A percentile compares a stretch with the other conserved stretches of the same genome.
These are phyloP conservation scores for Dryas iulia DNA, from an alignment of 1,140 invertebrate species.

Conservation along the genomic window DNA sequence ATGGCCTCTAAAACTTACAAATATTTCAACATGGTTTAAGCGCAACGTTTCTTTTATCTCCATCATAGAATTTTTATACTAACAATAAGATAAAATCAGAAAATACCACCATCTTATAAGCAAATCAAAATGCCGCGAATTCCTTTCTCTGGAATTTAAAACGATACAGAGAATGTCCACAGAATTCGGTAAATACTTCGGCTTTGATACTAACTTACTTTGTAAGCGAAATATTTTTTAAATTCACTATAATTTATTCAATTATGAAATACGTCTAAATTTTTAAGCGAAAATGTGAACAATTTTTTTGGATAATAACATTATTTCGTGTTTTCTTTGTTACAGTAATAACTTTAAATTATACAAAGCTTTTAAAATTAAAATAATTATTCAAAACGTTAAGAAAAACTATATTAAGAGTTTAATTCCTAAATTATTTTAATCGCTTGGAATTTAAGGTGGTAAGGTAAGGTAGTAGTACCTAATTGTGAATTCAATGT, in stretches of 20 bases:
- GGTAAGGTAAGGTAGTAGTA: too few species aligned
- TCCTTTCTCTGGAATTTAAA: not conserved
- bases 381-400: not conserved
- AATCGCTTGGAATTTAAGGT: too few species aligned
- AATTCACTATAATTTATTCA: not conserved
- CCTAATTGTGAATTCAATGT: too few species aligned
- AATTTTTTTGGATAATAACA: not conserved
- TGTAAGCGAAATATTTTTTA: not conserved
- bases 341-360: not conserved
- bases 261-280: not conserved
- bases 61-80: not conserved
- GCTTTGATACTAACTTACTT: not conserved
- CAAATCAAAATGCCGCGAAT: not conserved
- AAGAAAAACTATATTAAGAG: not conserved
- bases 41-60: too few species aligned
- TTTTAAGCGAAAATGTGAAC: not conserved
- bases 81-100: not conserved
- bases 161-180: not conserved
- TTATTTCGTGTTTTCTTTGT: not conserved
- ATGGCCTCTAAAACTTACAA: too few species aligned
- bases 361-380: not conserved
- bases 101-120: not conserved
- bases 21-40: too few species aligned
- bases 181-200: not conserved
- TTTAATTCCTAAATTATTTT: too few species aligned